A percentile compares a stretch with the other conserved stretches of the same genome.
Evolutionary conservation across 2,797 vertebrate species (phyloP).

Genomic region (Parotocinclus haroldoi): DNA sequence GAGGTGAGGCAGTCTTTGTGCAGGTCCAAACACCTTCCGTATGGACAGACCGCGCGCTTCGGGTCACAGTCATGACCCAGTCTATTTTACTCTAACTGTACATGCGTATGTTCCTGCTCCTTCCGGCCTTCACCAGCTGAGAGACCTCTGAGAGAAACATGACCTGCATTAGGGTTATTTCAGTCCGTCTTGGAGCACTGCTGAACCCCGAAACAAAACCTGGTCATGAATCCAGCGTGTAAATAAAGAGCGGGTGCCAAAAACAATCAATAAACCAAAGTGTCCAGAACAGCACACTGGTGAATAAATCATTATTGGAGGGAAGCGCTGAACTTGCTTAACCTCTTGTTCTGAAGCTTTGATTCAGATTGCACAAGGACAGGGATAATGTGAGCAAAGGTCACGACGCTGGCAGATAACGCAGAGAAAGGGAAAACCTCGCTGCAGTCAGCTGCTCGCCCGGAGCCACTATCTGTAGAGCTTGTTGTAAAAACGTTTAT

Average conservation of each 20-base stretch:
- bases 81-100: no score
- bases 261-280: no score
- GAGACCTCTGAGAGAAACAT: constrained; percentile 10
- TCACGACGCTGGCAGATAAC: neutral
- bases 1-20: no score
- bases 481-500: neutral
- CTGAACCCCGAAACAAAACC: neutral
- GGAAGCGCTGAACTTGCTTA: neutral
- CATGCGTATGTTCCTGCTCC: no score
- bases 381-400: constrained; percentile 3
- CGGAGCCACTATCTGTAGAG: neutral
- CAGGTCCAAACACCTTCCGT: no score
- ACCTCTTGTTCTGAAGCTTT: neutral
- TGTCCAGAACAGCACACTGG: neutral
- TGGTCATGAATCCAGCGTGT: no score
- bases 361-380: neutral
- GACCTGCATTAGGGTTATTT: constrained; percentile 7
- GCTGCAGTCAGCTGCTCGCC: neutral
- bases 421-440: neutral
- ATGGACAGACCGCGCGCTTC: no score
- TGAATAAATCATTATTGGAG: constrained; percentile 6
- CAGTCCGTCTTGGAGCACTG: neutral
- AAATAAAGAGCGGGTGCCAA: no score
- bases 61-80: no score
- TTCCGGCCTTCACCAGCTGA: no score